Evolutionary conservation across 2,113 vertebrate species (phyloP), one percentile per base, ranked within the genome.

Genomic region (Scatophagus argus): DNA sequence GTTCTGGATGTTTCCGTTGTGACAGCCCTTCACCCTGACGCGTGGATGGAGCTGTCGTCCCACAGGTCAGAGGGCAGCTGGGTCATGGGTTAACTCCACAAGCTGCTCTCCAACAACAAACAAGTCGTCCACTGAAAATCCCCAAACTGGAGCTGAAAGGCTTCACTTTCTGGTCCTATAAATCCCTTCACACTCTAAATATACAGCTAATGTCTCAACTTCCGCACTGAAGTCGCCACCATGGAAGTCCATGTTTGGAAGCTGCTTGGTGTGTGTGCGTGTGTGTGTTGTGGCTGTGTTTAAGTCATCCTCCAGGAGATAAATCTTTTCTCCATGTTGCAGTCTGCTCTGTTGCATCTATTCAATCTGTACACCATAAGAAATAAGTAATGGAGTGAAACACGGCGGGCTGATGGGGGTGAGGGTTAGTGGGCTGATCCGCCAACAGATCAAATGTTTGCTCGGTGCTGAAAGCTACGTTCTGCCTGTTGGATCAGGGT

Each of bases 31-130:
- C 91, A 89, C 55, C 75, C 78, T 59, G 90, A 95, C 86, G 77
- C 83, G 93, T 92, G 90, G 90, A 94, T 64, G 72, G 91, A 91
- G 79, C 81, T 78, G 88, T 81, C 75, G 46, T 70, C 43, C 84
- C 54, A 32, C 3, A 34, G 88, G 87, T 87, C 82, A 92, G 73
- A 88, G 89, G 90, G 49, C 89, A 81, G 63, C 31, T 19, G 72
- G 90, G 90, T 83, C 85, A 84, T 77, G 87, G 94, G 92, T 94
- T 92, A 94, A 92, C 75, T 70, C 91, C 82, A 89, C 81, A 60
- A 78, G 84, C 72, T 71, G 82, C 81, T 55, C 77, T 91, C 31
- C 68, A 87, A 91, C 74, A 92, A 92, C 90, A 95, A 94, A 93
- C 86, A 91, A 69, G 77, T 66, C 39, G 78, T 88, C 76, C 49